phyloP scores from a whole-genome alignment of 2,113 vertebrate genomes.

The Poeciliopsis turrubarensis region DNA sequence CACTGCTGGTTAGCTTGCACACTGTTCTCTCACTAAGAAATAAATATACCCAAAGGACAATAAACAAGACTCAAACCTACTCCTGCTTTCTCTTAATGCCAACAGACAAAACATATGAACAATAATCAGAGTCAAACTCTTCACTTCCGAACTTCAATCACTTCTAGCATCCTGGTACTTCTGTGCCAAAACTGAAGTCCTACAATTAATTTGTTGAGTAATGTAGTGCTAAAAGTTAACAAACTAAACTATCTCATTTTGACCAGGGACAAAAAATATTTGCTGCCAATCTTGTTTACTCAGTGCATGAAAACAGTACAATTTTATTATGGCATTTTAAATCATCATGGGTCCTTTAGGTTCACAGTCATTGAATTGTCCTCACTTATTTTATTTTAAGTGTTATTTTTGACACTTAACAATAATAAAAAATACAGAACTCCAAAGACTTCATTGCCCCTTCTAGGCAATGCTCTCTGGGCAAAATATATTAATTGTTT shows the following conservation, averaged over 20 bases:
- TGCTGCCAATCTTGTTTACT: not conserved
- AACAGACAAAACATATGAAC: constrained; percentile 78
- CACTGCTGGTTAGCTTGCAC: not conserved
- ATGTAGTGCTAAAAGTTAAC: constrained; percentile 7
- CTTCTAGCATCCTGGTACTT: constrained; percentile 41
- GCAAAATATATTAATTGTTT: too few relatives aligned
- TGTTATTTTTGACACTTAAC: constrained; percentile 43
- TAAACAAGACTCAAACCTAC: constrained; percentile 67
- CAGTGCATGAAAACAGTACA: not conserved
- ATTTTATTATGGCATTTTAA: not conserved
- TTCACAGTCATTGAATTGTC: too few relatives aligned
- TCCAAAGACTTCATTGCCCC: constrained; percentile 22
- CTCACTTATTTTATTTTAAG: not conserved
- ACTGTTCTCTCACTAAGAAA: not conserved
- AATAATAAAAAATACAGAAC: constrained; percentile 26
- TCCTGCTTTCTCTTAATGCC: constrained; percentile 77
- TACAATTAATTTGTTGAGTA: constrained; percentile 44
- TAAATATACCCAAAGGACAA: constrained; percentile 61
- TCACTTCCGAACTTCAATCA: constrained; percentile 75
- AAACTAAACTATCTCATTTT: constrained; percentile 18
- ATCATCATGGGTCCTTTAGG: not conserved
- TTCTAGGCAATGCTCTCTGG: too few relatives aligned
- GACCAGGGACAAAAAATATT: not conserved
- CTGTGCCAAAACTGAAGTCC: constrained; percentile 44
- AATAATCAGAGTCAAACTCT: constrained; percentile 81